Base-by-base conservation (phyloP, 2,113 vertebrate genomes). In the Electrona antarctica region DNA sequence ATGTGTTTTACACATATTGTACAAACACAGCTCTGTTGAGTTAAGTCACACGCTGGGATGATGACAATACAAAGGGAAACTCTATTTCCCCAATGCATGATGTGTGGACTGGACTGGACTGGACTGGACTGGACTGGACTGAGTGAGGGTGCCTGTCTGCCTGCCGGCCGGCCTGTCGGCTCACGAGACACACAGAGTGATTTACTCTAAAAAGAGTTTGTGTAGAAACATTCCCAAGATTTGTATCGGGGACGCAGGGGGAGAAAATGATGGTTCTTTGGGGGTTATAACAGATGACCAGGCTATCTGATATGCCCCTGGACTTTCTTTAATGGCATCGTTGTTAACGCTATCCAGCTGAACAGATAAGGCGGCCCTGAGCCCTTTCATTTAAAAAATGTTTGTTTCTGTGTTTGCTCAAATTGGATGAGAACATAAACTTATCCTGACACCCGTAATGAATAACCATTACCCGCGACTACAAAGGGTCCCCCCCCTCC, bases 391-490 rank as follows among this genome's bases (percentile, higher is more conserved):
- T 74, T 77, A 67, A 73, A 69, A 69, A 88, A 78, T 84, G 84
- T 70, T 88, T 79, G 80, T 71, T 85, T 92, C 89, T 85, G 83
- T 80, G 82, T 66, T 80, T 70, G 57, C 66, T 71, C 56, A 10
- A 55, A 70, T 66, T 12, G 74, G 74, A 77, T 76, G 81, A 80
- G 81, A 73, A 69, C 21, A 13, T 80, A 88, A 84, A 91, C 67
- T 69, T 88, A 73, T 85, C 89, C 82, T 90, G 89, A 81, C 82
- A 89, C 87, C 61, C 0, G 0, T 88, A 92, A 92, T 72, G 79
- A 89, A 81, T 74, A 74, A 67, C 79, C 88, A 88, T 90, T 84
- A 73, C 64, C 33, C 33, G 21, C 21, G 77, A 84, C 80, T 79
- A 87, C 85, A 90, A 81, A 90, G 77, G 48, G 73, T 21, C 63